These are phyloP conservation scores for Sula dactylatra DNA, from an alignment of 2,113 vertebrate species.

Conservation along the genomic window DNA sequence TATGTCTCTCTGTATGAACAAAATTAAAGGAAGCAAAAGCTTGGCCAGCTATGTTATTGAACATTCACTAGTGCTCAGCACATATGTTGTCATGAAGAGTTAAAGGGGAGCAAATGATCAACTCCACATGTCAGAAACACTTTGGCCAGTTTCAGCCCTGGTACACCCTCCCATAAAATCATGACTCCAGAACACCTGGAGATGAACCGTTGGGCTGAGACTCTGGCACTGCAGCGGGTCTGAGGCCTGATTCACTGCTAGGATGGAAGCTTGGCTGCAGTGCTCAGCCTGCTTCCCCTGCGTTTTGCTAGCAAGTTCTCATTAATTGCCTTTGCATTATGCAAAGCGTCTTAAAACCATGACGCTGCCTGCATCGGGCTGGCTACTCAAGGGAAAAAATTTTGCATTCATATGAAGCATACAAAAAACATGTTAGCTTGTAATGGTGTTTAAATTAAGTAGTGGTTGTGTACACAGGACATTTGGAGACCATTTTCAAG, in stretches of 20 bases:
- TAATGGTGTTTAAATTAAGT: neutral
- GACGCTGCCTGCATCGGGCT: neutral
- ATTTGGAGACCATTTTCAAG: neutral
- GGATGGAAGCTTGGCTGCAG: neutral
- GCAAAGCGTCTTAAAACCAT: neutral
- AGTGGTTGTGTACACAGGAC: neutral
- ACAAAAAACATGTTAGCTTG: neutral
- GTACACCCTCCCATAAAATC: neutral
- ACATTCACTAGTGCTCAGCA: slow-evolving; percentile 9
- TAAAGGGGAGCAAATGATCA: neutral
- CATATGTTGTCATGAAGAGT: neutral
- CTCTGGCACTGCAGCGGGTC: neutral
- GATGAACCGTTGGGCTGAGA: neutral
- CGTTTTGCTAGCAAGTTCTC: neutral
- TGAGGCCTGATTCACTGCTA: neutral
- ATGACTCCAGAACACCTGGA: neutral
- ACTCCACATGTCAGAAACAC: slow-evolving; percentile 5
- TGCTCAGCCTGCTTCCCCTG: neutral
- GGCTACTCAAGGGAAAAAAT: neutral
- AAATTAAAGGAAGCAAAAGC: slow-evolving; percentile 74
- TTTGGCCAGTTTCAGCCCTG: neutral
- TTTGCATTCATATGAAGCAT: neutral
- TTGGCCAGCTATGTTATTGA: slow-evolving; percentile 47
- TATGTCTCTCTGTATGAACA: slow-evolving; percentile 85
- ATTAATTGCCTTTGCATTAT: neutral